A percentile compares a stretch with the other conserved stretches of the same genome.
Conservation (phyloP, 1,140 invertebrate genomes). For the Hermetia illucens region DNA sequence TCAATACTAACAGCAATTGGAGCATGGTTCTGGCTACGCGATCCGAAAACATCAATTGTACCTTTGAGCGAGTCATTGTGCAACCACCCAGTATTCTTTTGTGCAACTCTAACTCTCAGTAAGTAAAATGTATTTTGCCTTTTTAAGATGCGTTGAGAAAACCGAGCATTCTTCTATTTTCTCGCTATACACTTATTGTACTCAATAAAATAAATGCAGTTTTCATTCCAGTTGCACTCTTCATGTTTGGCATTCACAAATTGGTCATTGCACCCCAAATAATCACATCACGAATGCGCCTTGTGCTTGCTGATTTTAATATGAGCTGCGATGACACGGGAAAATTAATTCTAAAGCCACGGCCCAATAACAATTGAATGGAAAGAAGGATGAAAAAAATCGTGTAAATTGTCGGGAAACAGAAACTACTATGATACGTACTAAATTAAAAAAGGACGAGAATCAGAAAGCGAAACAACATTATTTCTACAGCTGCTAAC, state of each 20-base stretch:
- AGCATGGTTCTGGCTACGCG: slow-evolving; percentile 88
- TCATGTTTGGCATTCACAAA: slow-evolving; percentile 85
- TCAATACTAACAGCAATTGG: slow-evolving; percentile 81
- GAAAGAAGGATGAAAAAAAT: no score
- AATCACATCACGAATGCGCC: slow-evolving; percentile 76
- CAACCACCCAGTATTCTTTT: slow-evolving; percentile 94
- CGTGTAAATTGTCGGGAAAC: no score
- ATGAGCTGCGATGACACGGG: slow-evolving; percentile 97
- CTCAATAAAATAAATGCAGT: slow-evolving; percentile 5
- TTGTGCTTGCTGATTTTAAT: slow-evolving; percentile 86
- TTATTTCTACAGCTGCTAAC: no score
- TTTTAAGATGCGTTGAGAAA: no score
- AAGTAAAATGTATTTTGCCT: no score
- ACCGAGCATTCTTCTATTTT: background rate
- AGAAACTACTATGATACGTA: no score
- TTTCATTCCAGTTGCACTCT: slow-evolving; percentile 60
- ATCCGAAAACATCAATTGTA: slow-evolving; percentile 76
- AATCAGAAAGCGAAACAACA: no score
- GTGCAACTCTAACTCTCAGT: slow-evolving; percentile 73
- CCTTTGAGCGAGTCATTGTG: slow-evolving; percentile 79
- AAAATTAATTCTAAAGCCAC: slow-evolving; percentile 73
- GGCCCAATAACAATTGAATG: slow-evolving; percentile 39
- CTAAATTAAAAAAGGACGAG: no score
- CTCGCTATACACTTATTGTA: background rate
- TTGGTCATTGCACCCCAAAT: slow-evolving; percentile 92